Conservation (phyloP, 1,140 invertebrate genomes). For the Bombus confusus region DNA sequence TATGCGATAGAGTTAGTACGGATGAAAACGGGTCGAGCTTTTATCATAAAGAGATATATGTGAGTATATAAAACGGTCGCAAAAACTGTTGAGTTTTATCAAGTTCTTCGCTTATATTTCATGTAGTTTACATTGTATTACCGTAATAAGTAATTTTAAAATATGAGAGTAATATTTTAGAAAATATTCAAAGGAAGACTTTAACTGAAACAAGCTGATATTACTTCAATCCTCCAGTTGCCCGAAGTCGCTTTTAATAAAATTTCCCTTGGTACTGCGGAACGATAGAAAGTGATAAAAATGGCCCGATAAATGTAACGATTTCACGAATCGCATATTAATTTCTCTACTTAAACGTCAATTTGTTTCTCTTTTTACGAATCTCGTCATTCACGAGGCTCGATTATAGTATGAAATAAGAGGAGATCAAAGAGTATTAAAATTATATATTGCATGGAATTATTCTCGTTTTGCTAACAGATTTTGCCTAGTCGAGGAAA, state of each 20-base stretch:
- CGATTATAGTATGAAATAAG: too few species aligned
- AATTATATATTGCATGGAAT: too few species aligned
- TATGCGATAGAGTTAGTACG: background rate
- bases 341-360: background rate
- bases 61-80: background rate
- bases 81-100: background rate
- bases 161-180: background rate
- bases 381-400: background rate
- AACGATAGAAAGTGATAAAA: too few species aligned
- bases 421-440: background rate
- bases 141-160: background rate
- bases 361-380: background rate
- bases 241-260: background rate
- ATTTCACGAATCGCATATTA: background rate
- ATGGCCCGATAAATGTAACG: too few species aligned
- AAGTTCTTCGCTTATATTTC: background rate
- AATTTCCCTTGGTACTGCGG: background rate
- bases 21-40: background rate
- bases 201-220: background rate
- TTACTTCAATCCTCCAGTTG: too few species aligned
- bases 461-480: background rate
- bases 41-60: background rate
- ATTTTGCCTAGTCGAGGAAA: background rate
- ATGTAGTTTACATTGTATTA: background rate
- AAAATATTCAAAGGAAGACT: background rate